Conservation (phyloP, 2,888 invertebrate species). For the Odiellus spinosus region DNA sequence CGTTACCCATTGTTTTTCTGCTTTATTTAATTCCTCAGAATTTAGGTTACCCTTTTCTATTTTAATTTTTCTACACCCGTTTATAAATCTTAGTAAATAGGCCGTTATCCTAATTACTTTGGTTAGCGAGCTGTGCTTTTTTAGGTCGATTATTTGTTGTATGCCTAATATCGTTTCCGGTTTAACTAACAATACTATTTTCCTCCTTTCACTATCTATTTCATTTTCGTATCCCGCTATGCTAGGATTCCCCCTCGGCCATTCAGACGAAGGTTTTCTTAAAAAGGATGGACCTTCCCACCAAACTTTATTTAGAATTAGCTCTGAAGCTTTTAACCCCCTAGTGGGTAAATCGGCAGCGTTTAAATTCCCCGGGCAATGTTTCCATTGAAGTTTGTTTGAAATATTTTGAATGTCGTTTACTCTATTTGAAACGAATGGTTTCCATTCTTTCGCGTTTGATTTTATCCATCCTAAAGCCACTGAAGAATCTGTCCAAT, state of each 20-base stretch:
- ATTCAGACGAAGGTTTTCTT: neutral
- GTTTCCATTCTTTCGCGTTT: slow-evolving; percentile 13
- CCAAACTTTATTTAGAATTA: slow-evolving; percentile 16
- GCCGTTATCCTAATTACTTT: too few species aligned
- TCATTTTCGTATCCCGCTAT: too few species aligned
- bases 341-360: slow-evolving; percentile 23
- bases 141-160: too few species aligned
- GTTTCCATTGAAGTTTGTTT: slow-evolving; percentile 15
- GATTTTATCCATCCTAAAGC: slow-evolving; percentile 19
- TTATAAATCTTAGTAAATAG: too few species aligned
- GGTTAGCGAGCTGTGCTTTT: too few species aligned
- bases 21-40: too few species aligned
- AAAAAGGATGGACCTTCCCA: slow-evolving; percentile 21
- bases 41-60: too few species aligned
- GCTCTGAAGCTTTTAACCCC: slow-evolving; percentile 14
- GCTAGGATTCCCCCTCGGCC: neutral
- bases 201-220: too few species aligned
- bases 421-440: slow-evolving; percentile 21
- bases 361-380: slow-evolving; percentile 21
- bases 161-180: too few species aligned
- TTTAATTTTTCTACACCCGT: too few species aligned
- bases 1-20: too few species aligned
- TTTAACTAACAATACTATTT: too few species aligned
- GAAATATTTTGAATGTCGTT: slow-evolving; percentile 17
- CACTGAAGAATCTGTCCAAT: slow-evolving; percentile 18